phyloP scores from a whole-genome alignment of 2,113 vertebrate species.

The Eulemur rufifrons region DNA sequence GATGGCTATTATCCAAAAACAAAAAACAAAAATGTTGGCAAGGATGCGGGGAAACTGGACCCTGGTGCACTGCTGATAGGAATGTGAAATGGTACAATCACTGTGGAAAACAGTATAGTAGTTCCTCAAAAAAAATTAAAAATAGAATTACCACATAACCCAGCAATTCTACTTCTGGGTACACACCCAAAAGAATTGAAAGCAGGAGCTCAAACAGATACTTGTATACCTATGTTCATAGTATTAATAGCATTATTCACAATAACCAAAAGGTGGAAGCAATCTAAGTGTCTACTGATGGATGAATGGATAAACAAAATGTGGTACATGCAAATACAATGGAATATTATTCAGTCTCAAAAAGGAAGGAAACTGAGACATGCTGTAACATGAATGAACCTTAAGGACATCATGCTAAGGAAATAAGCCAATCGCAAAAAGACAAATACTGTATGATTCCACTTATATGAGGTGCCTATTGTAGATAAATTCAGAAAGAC shows the following conservation, averaged over 20 bases:
- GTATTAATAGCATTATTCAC: neutral
- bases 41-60: neutral
- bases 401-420: neutral
- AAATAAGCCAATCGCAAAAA: neutral
- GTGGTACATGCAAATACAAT: neutral
- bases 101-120: neutral
- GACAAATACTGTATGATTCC: neutral
- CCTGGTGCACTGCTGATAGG: neutral
- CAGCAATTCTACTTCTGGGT: neutral
- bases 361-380: neutral
- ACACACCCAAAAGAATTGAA: neutral
- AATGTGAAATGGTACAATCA: neutral
- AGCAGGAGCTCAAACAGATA: neutral
- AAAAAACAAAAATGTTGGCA: neutral
- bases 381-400: neutral
- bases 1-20: neutral
- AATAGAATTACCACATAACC: neutral
- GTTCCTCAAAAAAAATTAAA: neutral
- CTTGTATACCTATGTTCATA: neutral
- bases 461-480: neutral
- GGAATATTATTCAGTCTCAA: neutral
- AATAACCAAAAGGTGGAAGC: neutral
- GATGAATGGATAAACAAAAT: neutral
- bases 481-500: neutral
- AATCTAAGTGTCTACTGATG: neutral